Percentiles rank a stretch among this genome's conserved stretches.
Conservation (phyloP, 2,113 vertebrate genomes). For the Peromyscus californicus region DNA sequence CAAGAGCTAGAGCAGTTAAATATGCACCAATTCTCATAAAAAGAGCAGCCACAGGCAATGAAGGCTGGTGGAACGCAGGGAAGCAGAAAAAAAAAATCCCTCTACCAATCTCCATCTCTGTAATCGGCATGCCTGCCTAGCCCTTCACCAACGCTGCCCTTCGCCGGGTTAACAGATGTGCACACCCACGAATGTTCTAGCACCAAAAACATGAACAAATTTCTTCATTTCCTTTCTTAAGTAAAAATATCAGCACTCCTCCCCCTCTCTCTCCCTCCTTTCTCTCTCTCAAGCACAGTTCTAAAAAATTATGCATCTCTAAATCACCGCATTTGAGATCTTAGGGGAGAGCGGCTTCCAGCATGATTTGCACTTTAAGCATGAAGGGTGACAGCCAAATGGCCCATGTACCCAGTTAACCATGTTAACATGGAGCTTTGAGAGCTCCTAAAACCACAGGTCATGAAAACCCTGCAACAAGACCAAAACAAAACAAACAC, state of each 20-base stretch:
- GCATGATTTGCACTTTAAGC: slow-evolving; percentile 33
- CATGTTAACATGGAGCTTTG: not conserved
- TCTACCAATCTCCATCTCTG: not conserved
- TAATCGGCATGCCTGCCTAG: not conserved
- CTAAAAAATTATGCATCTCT: slow-evolving; percentile 59
- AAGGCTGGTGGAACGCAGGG: not conserved
- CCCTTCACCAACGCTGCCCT: not conserved
- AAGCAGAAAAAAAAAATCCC: not conserved
- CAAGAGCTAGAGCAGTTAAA: slow-evolving; percentile 66
- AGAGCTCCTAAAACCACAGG: not conserved
- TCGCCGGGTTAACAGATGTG: not conserved
- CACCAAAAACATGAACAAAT: not conserved
- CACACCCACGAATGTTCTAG: not conserved
- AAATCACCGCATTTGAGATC: slow-evolving; percentile 63
- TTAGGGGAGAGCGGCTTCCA: slow-evolving; percentile 49
- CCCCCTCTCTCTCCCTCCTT: not conserved
- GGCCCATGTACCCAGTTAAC: not conserved
- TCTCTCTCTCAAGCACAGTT: not conserved
- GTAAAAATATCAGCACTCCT: not conserved
- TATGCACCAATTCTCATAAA: slow-evolving; percentile 64
- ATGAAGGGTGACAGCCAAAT: slow-evolving; percentile 16
- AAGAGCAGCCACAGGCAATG: slow-evolving; percentile 46
- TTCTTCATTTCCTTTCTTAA: not conserved
- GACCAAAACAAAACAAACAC: not conserved
- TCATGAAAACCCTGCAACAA: slow-evolving; percentile 38